Evolutionary conservation across 2,888 invertebrate genomes (phyloP).

Genomic region (Ctenicera cuprea): DNA sequence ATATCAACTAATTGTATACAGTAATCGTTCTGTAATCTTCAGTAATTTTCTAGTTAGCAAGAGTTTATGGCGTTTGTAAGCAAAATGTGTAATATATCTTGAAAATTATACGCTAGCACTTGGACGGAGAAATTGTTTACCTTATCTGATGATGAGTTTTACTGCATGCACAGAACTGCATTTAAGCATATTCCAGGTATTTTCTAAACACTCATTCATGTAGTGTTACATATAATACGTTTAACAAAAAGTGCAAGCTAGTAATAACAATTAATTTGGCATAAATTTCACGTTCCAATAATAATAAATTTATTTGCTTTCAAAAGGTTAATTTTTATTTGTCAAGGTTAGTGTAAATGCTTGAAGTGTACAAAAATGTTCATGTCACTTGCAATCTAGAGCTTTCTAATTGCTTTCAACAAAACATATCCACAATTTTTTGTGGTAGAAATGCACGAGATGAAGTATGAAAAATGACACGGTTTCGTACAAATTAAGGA

Average conservation of each 20-base stretch:
- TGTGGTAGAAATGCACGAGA: not conserved
- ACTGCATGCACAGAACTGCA: not conserved
- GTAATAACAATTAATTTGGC: slow-evolving; percentile 12
- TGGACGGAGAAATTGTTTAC: slow-evolving; percentile 26
- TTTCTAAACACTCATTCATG: not conserved
- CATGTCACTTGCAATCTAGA: not conserved
- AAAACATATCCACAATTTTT: not conserved
- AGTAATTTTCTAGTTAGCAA: slow-evolving; percentile 22
- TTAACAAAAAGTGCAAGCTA: not conserved
- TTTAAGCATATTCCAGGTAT: not conserved
- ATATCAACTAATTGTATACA: slow-evolving; percentile 10
- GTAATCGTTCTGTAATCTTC: slow-evolving; percentile 16
- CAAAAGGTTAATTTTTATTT: slow-evolving; percentile 20
- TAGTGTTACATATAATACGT: not conserved
- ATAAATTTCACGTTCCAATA: slow-evolving; percentile 20
- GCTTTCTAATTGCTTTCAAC: not conserved
- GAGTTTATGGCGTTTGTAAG: slow-evolving; percentile 2
- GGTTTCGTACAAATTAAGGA: not conserved
- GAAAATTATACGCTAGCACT: slow-evolving; percentile 16
- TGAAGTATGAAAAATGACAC: not conserved
- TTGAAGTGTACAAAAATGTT: not conserved
- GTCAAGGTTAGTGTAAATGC: not conserved
- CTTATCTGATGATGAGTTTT: slow-evolving; percentile 32
- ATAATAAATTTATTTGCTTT: slow-evolving; percentile 6
- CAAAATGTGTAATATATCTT: slow-evolving; percentile 20